Conservation (phyloP, 2,888 invertebrate species). For the Chymomyza fuscimana region DNA sequence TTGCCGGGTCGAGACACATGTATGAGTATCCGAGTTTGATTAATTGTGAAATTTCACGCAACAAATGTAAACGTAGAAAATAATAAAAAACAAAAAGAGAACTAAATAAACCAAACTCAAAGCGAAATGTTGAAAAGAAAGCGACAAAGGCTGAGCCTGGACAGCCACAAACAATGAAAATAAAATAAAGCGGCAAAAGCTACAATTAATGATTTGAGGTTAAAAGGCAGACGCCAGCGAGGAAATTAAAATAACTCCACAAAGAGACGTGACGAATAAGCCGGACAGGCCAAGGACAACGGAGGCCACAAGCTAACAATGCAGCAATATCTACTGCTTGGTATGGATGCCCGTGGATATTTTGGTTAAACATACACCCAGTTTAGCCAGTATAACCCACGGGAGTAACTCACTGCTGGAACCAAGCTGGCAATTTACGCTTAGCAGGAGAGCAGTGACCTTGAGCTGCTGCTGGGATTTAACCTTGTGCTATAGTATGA, state of each 20-base stretch:
- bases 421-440: conserved; percentile 11
- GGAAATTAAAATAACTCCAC: conserved; percentile 47
- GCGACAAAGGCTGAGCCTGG: neutral
- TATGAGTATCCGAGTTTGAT: conserved; percentile 74
- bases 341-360: conserved; percentile 40
- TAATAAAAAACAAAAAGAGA: conserved; percentile 15
- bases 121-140: neutral
- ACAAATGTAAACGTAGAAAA: conserved; percentile 60
- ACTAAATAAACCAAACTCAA: conserved; percentile 32
- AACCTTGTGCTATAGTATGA: neutral
- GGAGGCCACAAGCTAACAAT: conserved; percentile 65
- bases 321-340: conserved; percentile 35
- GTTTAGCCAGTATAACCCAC: conserved; percentile 52
- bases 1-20: conserved; percentile 22
- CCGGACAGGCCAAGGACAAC: conserved; percentile 42
- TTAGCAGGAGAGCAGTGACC: conserved; percentile 14
- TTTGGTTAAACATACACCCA: conserved; percentile 45
- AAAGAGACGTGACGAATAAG: conserved; percentile 13
- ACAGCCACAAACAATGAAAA: neutral
- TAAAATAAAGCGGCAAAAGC: conserved; percentile 54
- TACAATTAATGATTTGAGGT: conserved; percentile 60
- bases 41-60: conserved; percentile 79
- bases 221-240: conserved; percentile 65
- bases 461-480: conserved; percentile 10
- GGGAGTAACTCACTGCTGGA: conserved; percentile 46